A percentile compares a stretch with the other conserved stretches of the same genome.
phyloP scores from a whole-genome alignment of 2,888 invertebrate genomes.

The Stictocephala bisonia region DNA sequence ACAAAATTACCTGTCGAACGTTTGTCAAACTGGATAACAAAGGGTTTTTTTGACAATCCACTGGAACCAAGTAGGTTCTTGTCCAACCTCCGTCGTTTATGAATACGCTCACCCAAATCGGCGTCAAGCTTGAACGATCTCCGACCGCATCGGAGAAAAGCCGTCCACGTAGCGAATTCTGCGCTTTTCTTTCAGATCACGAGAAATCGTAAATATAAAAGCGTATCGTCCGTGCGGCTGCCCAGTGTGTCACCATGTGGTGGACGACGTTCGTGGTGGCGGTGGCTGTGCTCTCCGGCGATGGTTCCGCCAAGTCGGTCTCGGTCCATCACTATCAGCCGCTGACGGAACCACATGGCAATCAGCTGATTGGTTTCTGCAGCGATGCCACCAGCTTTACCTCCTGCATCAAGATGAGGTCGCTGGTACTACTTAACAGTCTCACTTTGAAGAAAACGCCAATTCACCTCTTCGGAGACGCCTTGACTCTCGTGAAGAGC shows the following conservation, averaged over 20 bases:
- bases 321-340: neutral
- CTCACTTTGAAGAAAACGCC: conserved; percentile 41
- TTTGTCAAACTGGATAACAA: conserved; percentile 24
- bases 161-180: conserved; percentile 20
- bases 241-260: conserved; percentile 16
- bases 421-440: conserved; percentile 47
- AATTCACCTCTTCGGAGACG: conserved; percentile 43
- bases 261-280: no score
- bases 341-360: neutral
- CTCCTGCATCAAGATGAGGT: conserved; percentile 48
- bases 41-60: conserved; percentile 4
- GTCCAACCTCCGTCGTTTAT: conserved; percentile 21
- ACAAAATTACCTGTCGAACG: no score
- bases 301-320: neutral
- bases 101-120: conserved; percentile 20
- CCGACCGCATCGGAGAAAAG: neutral
- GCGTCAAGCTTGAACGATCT: conserved; percentile 21
- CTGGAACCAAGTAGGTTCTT: conserved; percentile 18
- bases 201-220: conserved; percentile 14
- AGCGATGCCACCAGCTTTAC: conserved; percentile 1
- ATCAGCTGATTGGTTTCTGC: neutral
- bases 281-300: neutral
- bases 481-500: conserved; percentile 46
- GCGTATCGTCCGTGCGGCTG: neutral
- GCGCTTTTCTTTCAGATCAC: conserved; percentile 25